These are phyloP conservation scores for Drosophila pallidifrons DNA, from an alignment of 1,140 invertebrate species.

Conservation along the genomic window DNA sequence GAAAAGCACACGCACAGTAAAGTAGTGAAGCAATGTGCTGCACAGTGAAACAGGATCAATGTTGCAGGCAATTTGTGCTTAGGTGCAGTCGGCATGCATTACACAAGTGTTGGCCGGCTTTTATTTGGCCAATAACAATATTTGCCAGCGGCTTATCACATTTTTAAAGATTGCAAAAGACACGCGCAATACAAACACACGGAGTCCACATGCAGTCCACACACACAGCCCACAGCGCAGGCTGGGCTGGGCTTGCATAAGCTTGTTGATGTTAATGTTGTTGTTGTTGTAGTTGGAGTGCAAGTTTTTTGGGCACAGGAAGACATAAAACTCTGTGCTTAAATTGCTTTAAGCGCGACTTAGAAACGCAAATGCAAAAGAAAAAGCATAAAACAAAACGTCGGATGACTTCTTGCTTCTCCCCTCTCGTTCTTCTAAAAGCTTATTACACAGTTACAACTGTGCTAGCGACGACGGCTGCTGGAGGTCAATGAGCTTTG, in stretches of 20 bases:
- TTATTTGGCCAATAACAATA: constrained; percentile 19
- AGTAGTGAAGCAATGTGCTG: constrained; percentile 2
- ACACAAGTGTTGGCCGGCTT: constrained; percentile 2
- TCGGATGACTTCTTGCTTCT: constrained; percentile 27
- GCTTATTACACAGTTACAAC: constrained; percentile 77
- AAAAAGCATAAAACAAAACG: constrained; percentile 28
- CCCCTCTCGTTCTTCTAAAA: constrained; percentile 6
- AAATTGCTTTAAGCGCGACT: constrained; percentile 44
- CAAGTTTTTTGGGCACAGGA: constrained; percentile 36
- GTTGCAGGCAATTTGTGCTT: constrained; percentile 51
- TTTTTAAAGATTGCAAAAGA: constrained; percentile 14
- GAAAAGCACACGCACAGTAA: too few species aligned
- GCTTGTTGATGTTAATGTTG: background rate
- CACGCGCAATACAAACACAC: background rate
- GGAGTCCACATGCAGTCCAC: background rate
- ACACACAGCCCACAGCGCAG: background rate
- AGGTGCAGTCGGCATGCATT: background rate
- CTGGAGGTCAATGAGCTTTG: constrained; percentile 84
- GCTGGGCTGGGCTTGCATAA: constrained; percentile 32
- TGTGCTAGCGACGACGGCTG: constrained; percentile 30
- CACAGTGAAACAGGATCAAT: constrained; percentile 62
- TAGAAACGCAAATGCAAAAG: constrained; percentile 35
- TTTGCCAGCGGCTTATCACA: constrained; percentile 28
- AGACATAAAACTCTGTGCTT: constrained; percentile 50
- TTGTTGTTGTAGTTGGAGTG: background rate